Evolutionary conservation across 2,797 vertebrate genomes (phyloP), one percentile per base, ranked within the genome.

Genomic region (Peromyscus nudipes): DNA sequence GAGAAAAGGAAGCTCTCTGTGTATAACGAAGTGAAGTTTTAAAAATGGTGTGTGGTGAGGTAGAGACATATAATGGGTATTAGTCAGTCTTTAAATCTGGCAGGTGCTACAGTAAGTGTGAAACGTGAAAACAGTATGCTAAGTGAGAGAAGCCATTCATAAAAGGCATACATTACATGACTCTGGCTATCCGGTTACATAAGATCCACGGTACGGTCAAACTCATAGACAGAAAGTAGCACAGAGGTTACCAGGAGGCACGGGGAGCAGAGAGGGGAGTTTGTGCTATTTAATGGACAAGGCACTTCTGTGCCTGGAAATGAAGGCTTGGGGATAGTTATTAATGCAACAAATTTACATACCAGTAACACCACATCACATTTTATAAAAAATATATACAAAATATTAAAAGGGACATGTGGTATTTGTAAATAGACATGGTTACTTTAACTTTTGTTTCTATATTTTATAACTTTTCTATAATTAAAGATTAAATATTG

Each of bases 381-480:
- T 43, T 64, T 29, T 62, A 10, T 40, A 19, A 67, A 23, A 79
- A 84, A 55, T 60, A 84, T 23, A 88, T 37, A 76, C 6, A 9
- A 92, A 89, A 86, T 84, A 79, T 73, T 17, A 91, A 67, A 19
- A 81, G 69, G 89, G 16, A 25, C 55, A 64, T 81, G 17, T 29
- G 13, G 31, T n/a, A 92, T 73, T 57, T 60, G 7, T 64, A 60
- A 91, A 43, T 87, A 69, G 12, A 95, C 17, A 71, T 40, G 55
- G 85, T 55, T 86, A 57, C 49, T 62, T 82, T 46, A 86, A 80
- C 43, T 80, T 92, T 52, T 90, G 46, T 86, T 92, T 79, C 29
- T 90, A 11, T 92, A 87, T 92, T 96, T 95, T 88, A 52, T 93
- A 85, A 75, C 43, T 89, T 88, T 55, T 40, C 67, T 79, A 55